Conservation (phyloP, 1,140 invertebrate genomes). For the Caenorhabditis remanei region DNA sequence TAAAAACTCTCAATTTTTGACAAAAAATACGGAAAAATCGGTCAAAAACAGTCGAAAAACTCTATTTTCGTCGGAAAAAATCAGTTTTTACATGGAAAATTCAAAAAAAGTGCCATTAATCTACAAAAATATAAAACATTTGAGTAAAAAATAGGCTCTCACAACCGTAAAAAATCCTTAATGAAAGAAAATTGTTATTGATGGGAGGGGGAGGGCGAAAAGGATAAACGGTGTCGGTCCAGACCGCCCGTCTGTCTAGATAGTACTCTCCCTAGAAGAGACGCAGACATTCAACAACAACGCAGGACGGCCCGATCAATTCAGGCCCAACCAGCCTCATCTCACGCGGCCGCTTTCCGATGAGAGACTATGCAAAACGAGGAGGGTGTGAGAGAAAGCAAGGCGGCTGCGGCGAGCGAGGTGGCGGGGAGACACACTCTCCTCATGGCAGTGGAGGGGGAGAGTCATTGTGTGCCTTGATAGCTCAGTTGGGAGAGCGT, state of each 20-base stretch:
- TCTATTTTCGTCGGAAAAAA: too few species aligned
- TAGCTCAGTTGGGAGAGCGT: conserved; percentile 79
- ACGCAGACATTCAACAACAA: not conserved
- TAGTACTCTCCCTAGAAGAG: not conserved
- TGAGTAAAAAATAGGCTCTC: too few species aligned
- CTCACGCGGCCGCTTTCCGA: not conserved
- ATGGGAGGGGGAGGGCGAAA: too few species aligned
- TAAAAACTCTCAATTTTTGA: too few species aligned
- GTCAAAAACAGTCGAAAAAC: too few species aligned
- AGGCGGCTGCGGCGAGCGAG: not conserved
- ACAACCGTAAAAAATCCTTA: too few species aligned
- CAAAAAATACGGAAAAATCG: too few species aligned
- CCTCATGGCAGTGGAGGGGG: not conserved
- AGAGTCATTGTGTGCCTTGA: conserved; percentile 53
- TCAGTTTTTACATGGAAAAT: too few species aligned
- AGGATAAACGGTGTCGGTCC: too few species aligned
- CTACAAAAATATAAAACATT: too few species aligned
- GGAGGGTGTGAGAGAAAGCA: not conserved
- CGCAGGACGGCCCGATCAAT: conserved; percentile 29
- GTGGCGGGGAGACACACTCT: not conserved
- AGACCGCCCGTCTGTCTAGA: not conserved
- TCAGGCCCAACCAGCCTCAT: not conserved
- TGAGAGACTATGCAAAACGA: not conserved
- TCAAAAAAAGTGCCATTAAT: too few species aligned
- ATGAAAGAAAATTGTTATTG: too few species aligned